phyloP scores from a whole-genome alignment of 2,888 invertebrate species.

The Aelia acuminata region DNA sequence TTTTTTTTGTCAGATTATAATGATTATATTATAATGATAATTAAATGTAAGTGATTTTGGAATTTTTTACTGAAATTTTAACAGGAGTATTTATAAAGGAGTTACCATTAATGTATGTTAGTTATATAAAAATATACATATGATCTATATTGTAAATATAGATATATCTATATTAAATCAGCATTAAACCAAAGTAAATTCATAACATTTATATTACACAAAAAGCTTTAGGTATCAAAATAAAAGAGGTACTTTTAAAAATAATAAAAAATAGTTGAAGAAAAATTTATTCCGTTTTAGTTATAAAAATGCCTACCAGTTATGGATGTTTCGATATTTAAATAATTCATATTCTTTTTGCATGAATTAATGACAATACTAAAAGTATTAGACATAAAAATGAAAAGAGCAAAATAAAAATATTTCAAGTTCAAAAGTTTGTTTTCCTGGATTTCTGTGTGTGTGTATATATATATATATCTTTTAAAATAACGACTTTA shows the following conservation, averaged over 20 bases:
- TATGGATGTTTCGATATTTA: background rate
- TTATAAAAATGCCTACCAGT: background rate
- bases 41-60: conserved; percentile 11
- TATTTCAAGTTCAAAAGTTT: background rate
- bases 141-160: conserved; percentile 23
- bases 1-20: conserved; percentile 16
- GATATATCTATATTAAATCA: background rate
- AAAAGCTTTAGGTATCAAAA: conserved; percentile 6
- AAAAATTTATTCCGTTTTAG: background rate
- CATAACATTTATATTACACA: conserved; percentile 33
- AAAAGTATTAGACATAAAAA: background rate
- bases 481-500: too few species aligned
- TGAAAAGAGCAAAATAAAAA: background rate
- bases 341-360: background rate
- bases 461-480: too few species aligned
- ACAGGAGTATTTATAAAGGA: conserved; percentile 11
- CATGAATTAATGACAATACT: background rate
- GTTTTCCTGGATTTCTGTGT: background rate
- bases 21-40: conserved; percentile 27
- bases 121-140: conserved; percentile 17
- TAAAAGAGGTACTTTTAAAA: background rate
- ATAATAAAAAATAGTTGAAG: background rate
- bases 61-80: conserved; percentile 38
- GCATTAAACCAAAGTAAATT: conserved; percentile 6
- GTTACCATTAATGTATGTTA: conserved; percentile 4